phyloP scores from a whole-genome alignment of 2,113 vertebrate genomes.

The Hoplias malabaricus region DNA sequence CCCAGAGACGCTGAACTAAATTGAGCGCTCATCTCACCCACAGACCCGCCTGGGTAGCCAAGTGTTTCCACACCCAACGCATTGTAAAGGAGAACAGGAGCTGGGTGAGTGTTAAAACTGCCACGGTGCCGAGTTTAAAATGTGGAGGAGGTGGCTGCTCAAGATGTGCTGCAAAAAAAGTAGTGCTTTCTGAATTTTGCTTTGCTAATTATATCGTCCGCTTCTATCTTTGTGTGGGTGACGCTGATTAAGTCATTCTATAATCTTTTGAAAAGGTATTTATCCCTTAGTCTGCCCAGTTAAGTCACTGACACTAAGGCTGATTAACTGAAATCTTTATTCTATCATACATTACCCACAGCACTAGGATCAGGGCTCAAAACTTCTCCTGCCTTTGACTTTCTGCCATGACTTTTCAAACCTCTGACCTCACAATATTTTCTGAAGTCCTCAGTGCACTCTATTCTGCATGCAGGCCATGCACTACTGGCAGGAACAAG shows the following conservation, averaged over 20 bases:
- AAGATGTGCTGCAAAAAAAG: conserved; percentile 3
- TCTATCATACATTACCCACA: background rate
- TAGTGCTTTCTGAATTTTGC: background rate
- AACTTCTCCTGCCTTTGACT: background rate
- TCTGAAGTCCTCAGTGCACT: background rate
- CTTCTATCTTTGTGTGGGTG: background rate
- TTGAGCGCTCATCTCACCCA: background rate
- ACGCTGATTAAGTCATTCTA: background rate
- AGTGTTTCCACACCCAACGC: conserved; percentile 27
- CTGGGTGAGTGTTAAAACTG: background rate
- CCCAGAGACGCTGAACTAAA: background rate
- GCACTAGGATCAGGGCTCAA: background rate
- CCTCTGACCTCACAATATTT: background rate
- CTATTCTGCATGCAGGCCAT: background rate
- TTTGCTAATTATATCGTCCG: background rate
- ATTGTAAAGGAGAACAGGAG: background rate
- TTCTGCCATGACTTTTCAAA: background rate
- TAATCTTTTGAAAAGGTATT: background rate
- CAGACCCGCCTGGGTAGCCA: conserved; percentile 3
- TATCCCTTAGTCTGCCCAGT: background rate
- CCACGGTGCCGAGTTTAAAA: background rate
- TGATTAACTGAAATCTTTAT: background rate
- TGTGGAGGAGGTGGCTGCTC: background rate
- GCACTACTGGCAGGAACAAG: background rate
- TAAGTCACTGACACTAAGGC: background rate